Evolutionary conservation across 2,888 invertebrate species (phyloP).

Genomic region (Subacronicta megacephala): DNA sequence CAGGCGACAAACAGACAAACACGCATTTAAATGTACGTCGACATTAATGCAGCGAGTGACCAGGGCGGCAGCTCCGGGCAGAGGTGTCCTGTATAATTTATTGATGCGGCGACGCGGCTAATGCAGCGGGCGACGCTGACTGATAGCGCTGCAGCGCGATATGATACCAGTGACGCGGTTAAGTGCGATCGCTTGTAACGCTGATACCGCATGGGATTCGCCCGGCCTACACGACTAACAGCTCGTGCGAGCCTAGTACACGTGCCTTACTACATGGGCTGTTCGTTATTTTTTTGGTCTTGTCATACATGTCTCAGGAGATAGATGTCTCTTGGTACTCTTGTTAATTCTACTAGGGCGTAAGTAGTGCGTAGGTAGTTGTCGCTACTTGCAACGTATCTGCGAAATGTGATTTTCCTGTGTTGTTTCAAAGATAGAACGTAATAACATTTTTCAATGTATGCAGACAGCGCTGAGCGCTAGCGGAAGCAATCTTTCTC

Average conservation of each 20-base stretch:
- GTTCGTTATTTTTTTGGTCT: conserved; percentile 54
- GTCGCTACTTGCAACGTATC: conserved; percentile 23
- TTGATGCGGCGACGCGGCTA: conserved; percentile 83
- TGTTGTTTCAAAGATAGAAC: conserved; percentile 47
- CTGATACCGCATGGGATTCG: conserved; percentile 76
- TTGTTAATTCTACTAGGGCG: conserved; percentile 41
- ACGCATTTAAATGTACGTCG: conserved; percentile 66
- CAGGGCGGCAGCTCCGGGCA: conserved; percentile 73
- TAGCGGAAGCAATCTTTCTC: conserved; percentile 48
- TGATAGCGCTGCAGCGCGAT: conserved; percentile 85
- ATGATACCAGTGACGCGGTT: conserved; percentile 84
- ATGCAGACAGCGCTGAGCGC: conserved; percentile 40
- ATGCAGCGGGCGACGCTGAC: conserved; percentile 86
- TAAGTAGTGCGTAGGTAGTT: conserved; percentile 43
- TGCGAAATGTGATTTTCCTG: conserved; percentile 24
- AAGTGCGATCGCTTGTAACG: conserved; percentile 88
- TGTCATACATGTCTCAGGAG: conserved; percentile 48
- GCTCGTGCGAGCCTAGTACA: conserved; percentile 71
- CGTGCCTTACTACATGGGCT: conserved; percentile 47
- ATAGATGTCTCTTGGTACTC: conserved; percentile 48
- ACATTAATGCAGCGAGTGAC: conserved; percentile 72
- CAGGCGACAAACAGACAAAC: conserved; percentile 56
- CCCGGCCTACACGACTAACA: conserved; percentile 74
- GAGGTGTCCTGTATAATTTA: conserved; percentile 83
- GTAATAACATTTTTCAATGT: conserved; percentile 51